Evolutionary conservation across 2,797 vertebrate genomes (phyloP), one percentile per base, ranked within the genome.

Genomic region (Smutsia temminckii): DNA sequence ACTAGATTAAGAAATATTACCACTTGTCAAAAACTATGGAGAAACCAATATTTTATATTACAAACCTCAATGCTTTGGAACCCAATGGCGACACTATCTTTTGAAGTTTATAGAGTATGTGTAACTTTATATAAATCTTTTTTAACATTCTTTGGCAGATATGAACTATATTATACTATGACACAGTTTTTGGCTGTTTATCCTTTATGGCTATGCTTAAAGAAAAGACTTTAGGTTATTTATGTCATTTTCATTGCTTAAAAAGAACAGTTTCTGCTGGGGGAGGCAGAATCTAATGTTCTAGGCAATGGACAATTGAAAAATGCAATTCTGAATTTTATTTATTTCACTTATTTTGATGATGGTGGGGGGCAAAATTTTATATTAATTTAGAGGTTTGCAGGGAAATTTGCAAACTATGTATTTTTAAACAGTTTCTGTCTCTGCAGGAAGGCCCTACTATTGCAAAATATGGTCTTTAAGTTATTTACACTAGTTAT

Each of bases 11-110:
- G 12, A 80, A 97, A 85, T 32, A 1, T 4, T 96, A 90, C 13
- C 46, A 49, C 69, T 89, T 93, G n/a, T n/a, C 71, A 57, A 55
- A 23, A 20, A 91, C 29, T n/a, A 5, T 6, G 81, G 20, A 64
- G 91, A 95, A 94, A 68, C 9, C 66, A 74, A 29, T 53, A 68
- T 66, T 63, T 96, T 57, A 1, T 85, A 55, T 78, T 90, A 94
- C 17, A 79, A 90, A 91, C 3, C 10, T 83, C 34, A 32, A 55
- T 68, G 11, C 18, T 87, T 96, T 96, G 89, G 88, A 96, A 75
- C 34, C 12, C n/a, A 95, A 77, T 49, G 66, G 25, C 91, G 37
- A 68, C 21, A 93, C 66, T 89, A n/a, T 23, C 32, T 16, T 72
- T 0, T 7, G 84, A 86, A 8, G 3, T 57, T 64, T 71, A 78